These are phyloP conservation scores for Plectrocnemia conspersa DNA, from an alignment of 1,140 invertebrate species.

Conservation along the genomic window DNA sequence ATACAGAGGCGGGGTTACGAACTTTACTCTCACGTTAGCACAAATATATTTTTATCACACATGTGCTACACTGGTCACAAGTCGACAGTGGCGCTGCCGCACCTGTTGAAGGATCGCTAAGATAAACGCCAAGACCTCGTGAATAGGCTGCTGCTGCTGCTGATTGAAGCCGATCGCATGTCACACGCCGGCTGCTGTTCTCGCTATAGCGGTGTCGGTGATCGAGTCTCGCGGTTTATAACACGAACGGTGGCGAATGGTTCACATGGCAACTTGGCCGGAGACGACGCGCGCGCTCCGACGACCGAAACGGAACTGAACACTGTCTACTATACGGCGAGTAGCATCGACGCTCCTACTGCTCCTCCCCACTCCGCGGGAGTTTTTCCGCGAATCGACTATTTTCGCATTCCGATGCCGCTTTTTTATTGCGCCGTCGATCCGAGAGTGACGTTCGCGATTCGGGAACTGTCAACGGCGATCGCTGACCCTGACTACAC, in stretches of 20 bases:
- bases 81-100: constrained; percentile 4
- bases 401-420: too few species aligned
- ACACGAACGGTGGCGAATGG: constrained; percentile 23
- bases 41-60: too few species aligned
- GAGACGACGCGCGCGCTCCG: constrained; percentile 17
- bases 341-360: neutral
- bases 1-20: too few species aligned
- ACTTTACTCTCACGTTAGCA: too few species aligned
- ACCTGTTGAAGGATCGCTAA: neutral
- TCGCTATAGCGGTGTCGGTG: too few species aligned
- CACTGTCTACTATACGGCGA: neutral
- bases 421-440: too few species aligned
- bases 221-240: constrained; percentile 13
- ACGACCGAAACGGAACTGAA: constrained; percentile 22
- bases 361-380: neutral
- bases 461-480: too few species aligned
- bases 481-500: too few species aligned
- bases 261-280: constrained; percentile 29
- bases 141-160: constrained; percentile 18
- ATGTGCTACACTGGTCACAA: constrained; percentile 2
- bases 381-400: too few species aligned
- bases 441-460: too few species aligned
- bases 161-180: too few species aligned
- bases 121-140: neutral
- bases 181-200: too few species aligned